Evolutionary conservation across 2,113 vertebrate genomes (phyloP).

Genomic region (Myrmophylax atrothorax): DNA sequence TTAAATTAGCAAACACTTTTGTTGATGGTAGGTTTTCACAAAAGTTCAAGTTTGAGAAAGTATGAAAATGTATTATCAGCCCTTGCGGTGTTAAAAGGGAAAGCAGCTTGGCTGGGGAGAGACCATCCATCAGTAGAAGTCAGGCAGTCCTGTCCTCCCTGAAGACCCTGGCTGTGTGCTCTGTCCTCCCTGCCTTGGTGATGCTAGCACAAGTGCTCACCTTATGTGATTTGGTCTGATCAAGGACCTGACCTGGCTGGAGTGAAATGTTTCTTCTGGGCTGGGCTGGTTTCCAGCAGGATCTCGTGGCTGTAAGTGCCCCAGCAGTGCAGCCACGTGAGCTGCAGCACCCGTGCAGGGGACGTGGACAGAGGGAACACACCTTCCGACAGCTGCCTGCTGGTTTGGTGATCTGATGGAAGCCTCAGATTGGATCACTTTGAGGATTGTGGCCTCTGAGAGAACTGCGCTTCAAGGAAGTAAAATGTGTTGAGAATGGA

Average conservation of each 20-base stretch:
- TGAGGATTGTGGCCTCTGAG: background rate
- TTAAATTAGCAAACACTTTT: background rate
- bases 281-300: background rate
- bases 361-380: background rate
- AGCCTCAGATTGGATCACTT: background rate
- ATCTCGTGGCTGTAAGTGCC: background rate
- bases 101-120: background rate
- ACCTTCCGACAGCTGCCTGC: background rate
- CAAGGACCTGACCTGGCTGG: background rate
- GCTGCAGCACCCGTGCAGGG: background rate
- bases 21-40: background rate
- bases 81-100: background rate
- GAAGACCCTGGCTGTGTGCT: background rate
- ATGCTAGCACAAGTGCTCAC: background rate
- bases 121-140: background rate
- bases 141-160: background rate
- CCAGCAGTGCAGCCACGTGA: background rate
- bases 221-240: background rate
- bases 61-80: background rate
- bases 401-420: background rate
- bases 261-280: background rate
- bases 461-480: background rate
- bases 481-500: background rate
- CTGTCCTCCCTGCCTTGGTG: accelerated
- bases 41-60: background rate